Evolutionary conservation across 2,888 invertebrate species (phyloP), one percentile per base, ranked within the genome.

Genomic region (Phymatocera aterrima): DNA sequence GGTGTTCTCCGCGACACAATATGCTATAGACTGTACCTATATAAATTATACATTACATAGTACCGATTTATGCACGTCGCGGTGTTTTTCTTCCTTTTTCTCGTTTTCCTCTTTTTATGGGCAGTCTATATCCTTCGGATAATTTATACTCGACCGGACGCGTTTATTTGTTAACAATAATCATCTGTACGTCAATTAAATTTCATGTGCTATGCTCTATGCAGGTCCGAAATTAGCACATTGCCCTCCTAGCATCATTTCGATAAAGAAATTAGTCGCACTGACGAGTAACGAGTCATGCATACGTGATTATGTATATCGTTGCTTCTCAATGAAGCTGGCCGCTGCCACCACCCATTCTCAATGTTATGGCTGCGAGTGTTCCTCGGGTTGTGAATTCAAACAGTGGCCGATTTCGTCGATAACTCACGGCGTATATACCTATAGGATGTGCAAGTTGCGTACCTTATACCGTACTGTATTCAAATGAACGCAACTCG

Each of bases 231-330:
- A 72, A 72, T 72, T 43, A 72, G 72, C 48, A 51, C 72, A 51
- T 72, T 51, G 72, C 34, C 72, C 72, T 51, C 72, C 10, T 72
- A 72, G 51, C 72, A 72, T 43, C 21, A 51, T 72, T 72, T 18
- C 51, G 48, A 72, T 64, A 18, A 72, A 72, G 72, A 51, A n/a
- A 72, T 72, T 72, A 72, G 51, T 51, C 72, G 72, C 68, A 72
- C 51, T 72, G 31, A n/a, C 3, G 68, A 21, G 10, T 34, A 72
- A 51, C 72, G 18, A 72, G 72, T 6, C 51, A 28, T 72, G 72
- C 72, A 72, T 72, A 72, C 18, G 28, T 34, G 51, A 72, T 72
- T 18, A 24, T 46, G 28, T 34, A 37, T 28, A n/a, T n/a, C n/a
- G n/a, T n/a, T n/a, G n/a, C n/a, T n/a, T n/a, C n/a, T n/a, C n/a